Conservation (phyloP, 2,797 vertebrate species). For the Sebastes matsubarae region DNA sequence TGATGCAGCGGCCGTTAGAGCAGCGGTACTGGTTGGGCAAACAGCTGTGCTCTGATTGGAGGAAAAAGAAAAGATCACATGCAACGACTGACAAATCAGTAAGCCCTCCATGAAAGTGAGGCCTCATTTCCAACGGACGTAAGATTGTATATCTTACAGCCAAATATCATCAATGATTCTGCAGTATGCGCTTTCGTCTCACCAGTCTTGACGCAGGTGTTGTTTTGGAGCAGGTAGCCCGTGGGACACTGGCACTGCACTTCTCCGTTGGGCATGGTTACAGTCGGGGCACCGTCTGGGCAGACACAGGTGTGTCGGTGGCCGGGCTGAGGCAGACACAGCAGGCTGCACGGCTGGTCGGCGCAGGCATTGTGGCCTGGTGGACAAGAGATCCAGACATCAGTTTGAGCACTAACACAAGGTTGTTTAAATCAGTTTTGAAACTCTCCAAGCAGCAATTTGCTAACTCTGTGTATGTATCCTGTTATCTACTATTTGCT, state of each 20-base stretch:
- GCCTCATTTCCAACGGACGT: background rate
- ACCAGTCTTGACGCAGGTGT: slow-evolving; percentile 90
- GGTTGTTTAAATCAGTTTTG: background rate
- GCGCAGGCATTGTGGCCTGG: slow-evolving; percentile 91
- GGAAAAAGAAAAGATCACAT: background rate
- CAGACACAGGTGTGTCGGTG: slow-evolving; percentile 89
- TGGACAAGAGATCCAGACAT: background rate
- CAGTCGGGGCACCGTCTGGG: slow-evolving; percentile 87
- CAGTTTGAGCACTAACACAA: background rate
- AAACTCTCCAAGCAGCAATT: background rate
- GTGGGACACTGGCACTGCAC: slow-evolving; percentile 89
- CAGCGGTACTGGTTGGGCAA: slow-evolving; percentile 95
- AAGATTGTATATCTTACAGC: background rate
- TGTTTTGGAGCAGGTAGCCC: slow-evolving; percentile 87
- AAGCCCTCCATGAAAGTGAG: background rate
- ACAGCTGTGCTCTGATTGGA: slow-evolving; percentile 88
- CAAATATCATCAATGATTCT: background rate
- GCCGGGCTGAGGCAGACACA: slow-evolving; percentile 92
- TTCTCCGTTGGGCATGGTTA: slow-evolving; percentile 83
- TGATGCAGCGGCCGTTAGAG: slow-evolving; percentile 96
- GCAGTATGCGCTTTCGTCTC: background rate
- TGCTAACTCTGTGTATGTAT: background rate
- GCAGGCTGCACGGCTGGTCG: slow-evolving; percentile 89
- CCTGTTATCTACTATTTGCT: background rate
- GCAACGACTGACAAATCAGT: background rate